Base-by-base conservation (phyloP, 1,140 invertebrate genomes). In the Cardiocondyla obscurior region DNA sequence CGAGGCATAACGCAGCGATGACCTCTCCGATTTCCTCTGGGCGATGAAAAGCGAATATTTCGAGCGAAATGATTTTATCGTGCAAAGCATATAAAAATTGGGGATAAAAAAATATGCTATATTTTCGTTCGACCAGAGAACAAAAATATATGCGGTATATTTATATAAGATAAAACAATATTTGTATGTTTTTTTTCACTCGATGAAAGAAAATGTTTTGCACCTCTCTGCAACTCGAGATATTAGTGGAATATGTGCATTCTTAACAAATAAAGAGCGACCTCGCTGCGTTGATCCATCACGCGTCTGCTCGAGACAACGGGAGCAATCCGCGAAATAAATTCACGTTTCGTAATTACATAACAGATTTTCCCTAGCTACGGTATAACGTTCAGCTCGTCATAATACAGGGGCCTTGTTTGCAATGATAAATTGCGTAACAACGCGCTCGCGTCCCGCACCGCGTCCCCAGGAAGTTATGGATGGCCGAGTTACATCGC, bases 391-490 rank as follows among this genome's bases (percentile, higher is more conserved):
- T 42, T 79, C 51, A 22, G 46, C 30, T 33, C 33, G 51, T 55
- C 49, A 79, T 74, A 42, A 42, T 16, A 19, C 16, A 5, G 8
- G 33, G n/a, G 14, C 33, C 49, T 53, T 62, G 74, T 77, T 77
- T 51, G 42, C 74, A 46, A 69, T 79, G 74, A 79, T 79, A 49
- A 79, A 79, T 79, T 65, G 72, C 28, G 28, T 64, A 76, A 64
- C 42, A 36, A 33, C 46, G 30, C n/a, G 36, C 22, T 53, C 42
- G 44, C 62, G 33, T 30, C 36, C 3, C 25, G 25, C 30, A 33
- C 74, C 28, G 16, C 46, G 42, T 74, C 42, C 46, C 46, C 10
- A 12, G 49, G 44, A 53, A 77, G 36, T 51, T 79, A 79, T 51
- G 74, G 25, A 79, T 55, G 62, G 69, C 33, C 46, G 60, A 30